Conservation (phyloP, 2,113 vertebrate genomes). For the Clarias gariepinus region DNA sequence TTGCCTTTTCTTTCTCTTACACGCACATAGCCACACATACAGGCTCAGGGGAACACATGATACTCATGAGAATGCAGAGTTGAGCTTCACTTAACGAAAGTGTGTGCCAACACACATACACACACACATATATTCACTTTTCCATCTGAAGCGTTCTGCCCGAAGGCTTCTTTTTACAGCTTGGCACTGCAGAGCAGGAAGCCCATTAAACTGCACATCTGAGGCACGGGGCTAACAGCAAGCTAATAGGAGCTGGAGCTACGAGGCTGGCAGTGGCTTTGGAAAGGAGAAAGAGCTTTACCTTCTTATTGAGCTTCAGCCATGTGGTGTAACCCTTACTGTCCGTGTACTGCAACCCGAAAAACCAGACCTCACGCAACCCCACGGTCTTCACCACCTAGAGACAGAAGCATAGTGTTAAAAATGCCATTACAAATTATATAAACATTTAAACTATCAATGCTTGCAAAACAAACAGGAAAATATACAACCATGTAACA, state of each 20-base stretch:
- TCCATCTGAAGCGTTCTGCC: background rate
- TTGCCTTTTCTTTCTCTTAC: background rate
- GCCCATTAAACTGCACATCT: constrained; percentile 46
- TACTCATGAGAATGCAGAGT: background rate
- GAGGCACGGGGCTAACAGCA: constrained; percentile 17
- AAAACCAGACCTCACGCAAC: constrained; percentile 97
- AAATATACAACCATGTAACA: no score
- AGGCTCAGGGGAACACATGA: constrained; percentile 10
- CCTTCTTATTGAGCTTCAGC: constrained; percentile 99
- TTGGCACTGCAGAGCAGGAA: constrained; percentile 36
- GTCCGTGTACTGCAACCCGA: constrained; percentile 95
- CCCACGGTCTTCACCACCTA: constrained; percentile 98
- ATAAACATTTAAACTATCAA: background rate
- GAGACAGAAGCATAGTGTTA: background rate
- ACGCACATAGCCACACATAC: constrained; percentile 1
- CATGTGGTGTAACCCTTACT: constrained; percentile 96
- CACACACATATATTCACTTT: background rate
- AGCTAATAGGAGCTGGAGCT: constrained; percentile 20
- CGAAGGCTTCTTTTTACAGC: constrained; percentile 21
- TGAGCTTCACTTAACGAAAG: constrained; percentile 1
- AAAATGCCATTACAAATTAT: background rate
- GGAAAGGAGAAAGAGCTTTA: constrained; percentile 57
- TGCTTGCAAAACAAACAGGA: background rate
- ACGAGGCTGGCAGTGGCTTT: background rate
- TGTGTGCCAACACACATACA: background rate